These are phyloP conservation scores for Dicrurus megarhynchus DNA, from an alignment of 2,113 vertebrate genomes.

Conservation along the genomic window DNA sequence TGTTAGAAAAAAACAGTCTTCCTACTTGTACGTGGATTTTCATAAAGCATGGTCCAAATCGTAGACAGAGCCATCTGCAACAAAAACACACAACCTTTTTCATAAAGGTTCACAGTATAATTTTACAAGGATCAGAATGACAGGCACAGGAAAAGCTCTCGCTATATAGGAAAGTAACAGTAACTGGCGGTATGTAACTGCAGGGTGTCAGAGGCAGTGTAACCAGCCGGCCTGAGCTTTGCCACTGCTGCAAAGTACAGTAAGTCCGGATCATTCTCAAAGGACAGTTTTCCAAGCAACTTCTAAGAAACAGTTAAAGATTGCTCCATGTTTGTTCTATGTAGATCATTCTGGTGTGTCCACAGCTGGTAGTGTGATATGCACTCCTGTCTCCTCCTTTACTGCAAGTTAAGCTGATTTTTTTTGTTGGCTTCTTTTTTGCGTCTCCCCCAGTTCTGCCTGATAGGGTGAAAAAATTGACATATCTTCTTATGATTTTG, in stretches of 20 bases:
- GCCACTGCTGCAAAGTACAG: not conserved
- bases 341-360: not conserved
- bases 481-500: not conserved
- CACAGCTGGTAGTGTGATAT: not conserved
- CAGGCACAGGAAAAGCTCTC: not conserved
- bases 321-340: not conserved
- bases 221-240: not conserved
- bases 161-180: fast-evolving
- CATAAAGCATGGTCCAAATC: not conserved
- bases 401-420: not conserved
- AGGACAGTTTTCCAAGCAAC: not conserved
- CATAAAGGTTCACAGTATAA: not conserved
- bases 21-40: not conserved
- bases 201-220: not conserved
- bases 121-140: not conserved
- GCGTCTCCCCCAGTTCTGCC: not conserved
- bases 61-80: not conserved
- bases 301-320: not conserved
- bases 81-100: not conserved
- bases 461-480: not conserved
- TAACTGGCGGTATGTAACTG: not conserved
- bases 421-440: not conserved
- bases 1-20: not conserved
- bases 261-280: not conserved
- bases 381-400: not conserved